phyloP scores from a whole-genome alignment of 1,140 invertebrate genomes.

The Drosophila ogumai region DNA sequence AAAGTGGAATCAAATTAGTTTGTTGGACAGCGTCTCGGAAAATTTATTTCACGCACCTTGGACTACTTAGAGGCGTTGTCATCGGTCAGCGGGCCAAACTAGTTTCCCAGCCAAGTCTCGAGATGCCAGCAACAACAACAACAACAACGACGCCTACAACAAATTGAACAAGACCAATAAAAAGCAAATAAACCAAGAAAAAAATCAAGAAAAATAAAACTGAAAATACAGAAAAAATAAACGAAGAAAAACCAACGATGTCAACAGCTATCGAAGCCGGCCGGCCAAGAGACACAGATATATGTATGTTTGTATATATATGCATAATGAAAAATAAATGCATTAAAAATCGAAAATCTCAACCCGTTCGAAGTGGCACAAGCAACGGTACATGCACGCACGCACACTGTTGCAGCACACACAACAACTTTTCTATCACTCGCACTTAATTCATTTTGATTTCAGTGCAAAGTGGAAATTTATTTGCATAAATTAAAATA shows the following conservation, averaged over 20 bases:
- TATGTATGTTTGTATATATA: not conserved
- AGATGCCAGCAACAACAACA: conserved; percentile 32
- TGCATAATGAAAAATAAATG: conserved; percentile 58
- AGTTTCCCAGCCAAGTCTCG: conserved; percentile 68
- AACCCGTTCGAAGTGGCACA: conserved; percentile 76
- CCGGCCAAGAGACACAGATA: conserved; percentile 52
- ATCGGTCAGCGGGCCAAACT: conserved; percentile 64
- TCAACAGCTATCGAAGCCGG: conserved; percentile 72
- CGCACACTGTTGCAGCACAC: conserved; percentile 41
- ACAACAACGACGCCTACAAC: conserved; percentile 16
- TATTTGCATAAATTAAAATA: conserved; percentile 84
- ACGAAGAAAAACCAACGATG: conserved; percentile 37
- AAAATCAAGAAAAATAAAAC: not conserved
- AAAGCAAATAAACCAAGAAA: conserved; percentile 1
- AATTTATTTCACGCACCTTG: conserved; percentile 82
- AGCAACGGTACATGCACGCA: conserved; percentile 64
- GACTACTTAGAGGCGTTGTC: conserved; percentile 74
- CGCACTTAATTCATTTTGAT: conserved; percentile 84
- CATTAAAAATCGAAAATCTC: conserved; percentile 80
- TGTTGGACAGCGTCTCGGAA: conserved; percentile 40
- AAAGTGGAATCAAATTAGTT: conserved; percentile 57
- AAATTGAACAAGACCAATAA: conserved; percentile 31
- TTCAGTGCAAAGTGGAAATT: conserved; percentile 84
- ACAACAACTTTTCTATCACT: conserved; percentile 80
- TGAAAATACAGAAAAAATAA: not conserved